Base-by-base conservation (phyloP, 2,113 vertebrate species). In the Elachura formosa region DNA sequence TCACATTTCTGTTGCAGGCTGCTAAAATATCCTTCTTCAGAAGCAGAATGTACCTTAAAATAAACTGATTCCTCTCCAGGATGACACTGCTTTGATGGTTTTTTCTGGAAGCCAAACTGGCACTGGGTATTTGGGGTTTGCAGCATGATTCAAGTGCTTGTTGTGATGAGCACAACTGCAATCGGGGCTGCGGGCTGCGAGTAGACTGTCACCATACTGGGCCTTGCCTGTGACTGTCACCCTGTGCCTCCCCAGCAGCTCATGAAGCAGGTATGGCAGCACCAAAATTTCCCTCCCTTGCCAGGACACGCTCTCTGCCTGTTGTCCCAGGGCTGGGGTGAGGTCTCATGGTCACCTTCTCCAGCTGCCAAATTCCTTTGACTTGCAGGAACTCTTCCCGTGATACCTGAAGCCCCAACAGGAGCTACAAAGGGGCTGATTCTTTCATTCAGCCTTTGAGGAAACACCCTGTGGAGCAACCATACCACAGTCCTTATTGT, bases 21-120 rank as follows among this genome's bases (percentile, higher is more conserved):
- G 85, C 87, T 94, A 73, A 80, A 76, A 49, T 41, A 48, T 0
- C 86, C 77, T 94, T 54, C 80, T 87, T 83, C 82, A 81, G 89
- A 94, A 91, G 93, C 51, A 79, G 95, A 89, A 77, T 17, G 34
- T 82, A 63, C 86, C 90, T 85, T 73, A 68, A 94, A 98, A 97
- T 97, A 97, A 97, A 97, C 45, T 3, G 48, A 41, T 63, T 86
- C 58, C 74, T 90, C 56, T 81, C 74, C 76, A 73, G 46, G 33
- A 46, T 9, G 88, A 48, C 62, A 10, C 26, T 3, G 36, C 1
- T 5, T 74, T 45, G 41, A 63, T 90, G 78, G 73, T 66, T 56
- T 62, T 88, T 86, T 14, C 26, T 36, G 48, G 61, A 33, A 10
- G 6, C 22, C 69, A 25, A 2, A 0, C 4, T 68, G 3, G 56